Evolutionary conservation across 1,140 invertebrate species (phyloP), one percentile per base, ranked within the genome.

Genomic region (Hestina assimilis): DNA sequence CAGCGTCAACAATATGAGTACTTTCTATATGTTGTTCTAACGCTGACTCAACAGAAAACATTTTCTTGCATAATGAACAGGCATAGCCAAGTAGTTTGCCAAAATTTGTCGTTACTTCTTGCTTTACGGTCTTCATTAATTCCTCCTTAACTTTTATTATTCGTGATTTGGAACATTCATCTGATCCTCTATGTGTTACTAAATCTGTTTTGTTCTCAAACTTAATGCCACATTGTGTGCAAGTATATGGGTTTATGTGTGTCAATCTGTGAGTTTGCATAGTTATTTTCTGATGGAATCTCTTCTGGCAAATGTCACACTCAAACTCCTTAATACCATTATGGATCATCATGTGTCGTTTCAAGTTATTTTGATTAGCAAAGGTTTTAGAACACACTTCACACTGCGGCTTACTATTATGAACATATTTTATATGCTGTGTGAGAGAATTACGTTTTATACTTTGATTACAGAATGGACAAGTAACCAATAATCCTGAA

Each of bases 301-400:
- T 67, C 31, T 89, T 89, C 9, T 73, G 71, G 51, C 89, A 89
- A 1, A 89, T 78, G 42, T 89, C 86, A 69, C 89, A 89, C 53
- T 84, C 79, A 76, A 92, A 94, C 4, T 87, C 89, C 61, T 85
- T 85, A 2, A 87, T 75, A 2, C 89, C 89, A 7, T 81, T 89
- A 61, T 92, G 92, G 19, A 91, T 89, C 79, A 91, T 89, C 76
- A 92, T 89, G 62, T 93, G 92, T 11, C 90, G 88, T 48, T 90
- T 90, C 28, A 93, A 72, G 56, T 91, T 92, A 54, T 90, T 90
- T 9, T 90, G 89, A 55, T 90, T 89, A 0, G 90, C 89, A 74
- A 92, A 92, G 12, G 89, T 89, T 59, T 91, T 90, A 0, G 78
- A 81, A 59, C 92, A 92, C 5, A 90, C 62, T 41, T 83, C 83